Conservation (phyloP, 2,797 vertebrate genomes). For the Monodelphis domestica region DNA sequence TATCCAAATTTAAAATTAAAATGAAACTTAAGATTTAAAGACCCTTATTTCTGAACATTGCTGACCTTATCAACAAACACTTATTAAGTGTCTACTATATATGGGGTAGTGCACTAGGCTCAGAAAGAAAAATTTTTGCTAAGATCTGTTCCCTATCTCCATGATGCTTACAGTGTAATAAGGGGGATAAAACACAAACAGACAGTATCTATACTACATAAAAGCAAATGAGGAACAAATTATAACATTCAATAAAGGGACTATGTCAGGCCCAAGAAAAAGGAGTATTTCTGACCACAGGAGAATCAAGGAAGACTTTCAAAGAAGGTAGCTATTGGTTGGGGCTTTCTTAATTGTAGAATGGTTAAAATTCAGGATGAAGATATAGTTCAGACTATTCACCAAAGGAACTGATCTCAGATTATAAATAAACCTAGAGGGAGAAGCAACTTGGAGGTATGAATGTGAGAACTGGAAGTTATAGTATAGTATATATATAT, state of each 20-base stretch:
- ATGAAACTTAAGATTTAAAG: too few species aligned
- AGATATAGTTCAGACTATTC: background rate
- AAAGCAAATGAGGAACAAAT: background rate
- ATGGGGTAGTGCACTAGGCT: background rate
- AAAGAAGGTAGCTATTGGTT: background rate
- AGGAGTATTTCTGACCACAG: background rate
- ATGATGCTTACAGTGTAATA: background rate
- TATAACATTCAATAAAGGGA: background rate
- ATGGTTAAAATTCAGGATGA: background rate
- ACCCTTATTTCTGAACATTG: background rate
- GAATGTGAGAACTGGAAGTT: background rate
- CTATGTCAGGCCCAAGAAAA: background rate
- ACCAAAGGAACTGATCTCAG: background rate
- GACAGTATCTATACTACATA: background rate
- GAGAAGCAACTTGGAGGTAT: background rate
- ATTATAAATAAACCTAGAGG: background rate
- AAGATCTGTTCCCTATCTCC: background rate
- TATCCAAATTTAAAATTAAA: background rate
- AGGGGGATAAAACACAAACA: background rate
- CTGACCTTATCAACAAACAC: background rate
- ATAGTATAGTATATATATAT: too few species aligned
- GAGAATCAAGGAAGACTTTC: background rate
- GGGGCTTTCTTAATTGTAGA: background rate
- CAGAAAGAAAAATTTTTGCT: background rate
- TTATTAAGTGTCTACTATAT: background rate